Evolutionary conservation across 1,140 invertebrate species (phyloP), one percentile per base, ranked within the genome.

Genomic region (Colletes latitarsis): DNA sequence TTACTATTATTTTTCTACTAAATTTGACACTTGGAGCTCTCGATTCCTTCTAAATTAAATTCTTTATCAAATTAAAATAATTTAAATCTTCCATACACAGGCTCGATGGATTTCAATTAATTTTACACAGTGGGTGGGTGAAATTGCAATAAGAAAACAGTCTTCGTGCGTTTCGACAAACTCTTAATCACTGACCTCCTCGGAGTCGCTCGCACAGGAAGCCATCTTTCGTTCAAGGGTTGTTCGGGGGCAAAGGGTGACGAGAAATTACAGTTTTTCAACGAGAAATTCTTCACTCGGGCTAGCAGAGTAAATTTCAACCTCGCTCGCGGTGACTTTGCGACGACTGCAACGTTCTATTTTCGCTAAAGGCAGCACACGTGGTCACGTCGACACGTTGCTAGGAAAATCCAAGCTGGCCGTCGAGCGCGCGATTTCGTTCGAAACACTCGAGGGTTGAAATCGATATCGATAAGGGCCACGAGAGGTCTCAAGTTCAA

Each of bases 131-230:
- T 30, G 30, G 30, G 30, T 30, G 43, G 43, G 14, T 12, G 43
- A 67, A 43, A 67, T 30, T 30, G 30, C 30, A 30, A 30, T 30
- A 30, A 30, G 30, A 30, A 30, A 30, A 30, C 30, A 30, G 30
- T 30, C 30, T 30, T 30, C 30, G 30, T 30, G 0, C 2, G 30
- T 30, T 30, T 30, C 2, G 30, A 43, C 8, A 52, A 49, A 67
- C 43, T 49, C 19, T 67, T 10, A 67, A 43, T 68, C 57, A 82
- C 81, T 82, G 77, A 82, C 81, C 81, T 82, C 81, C 15, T 82
- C 81, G 4, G 70, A 57, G 66, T 82, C 81, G 55, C 46, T 79
- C 19, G 14, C 17, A 15, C 4, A 15, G 43, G 15, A 4, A 39
- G 73, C 77, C 81, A 80, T 80, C 77, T 71, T 39, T 14, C 10